Base-by-base conservation (phyloP, 2,113 vertebrate genomes). In the Rhinolophus sinicus region DNA sequence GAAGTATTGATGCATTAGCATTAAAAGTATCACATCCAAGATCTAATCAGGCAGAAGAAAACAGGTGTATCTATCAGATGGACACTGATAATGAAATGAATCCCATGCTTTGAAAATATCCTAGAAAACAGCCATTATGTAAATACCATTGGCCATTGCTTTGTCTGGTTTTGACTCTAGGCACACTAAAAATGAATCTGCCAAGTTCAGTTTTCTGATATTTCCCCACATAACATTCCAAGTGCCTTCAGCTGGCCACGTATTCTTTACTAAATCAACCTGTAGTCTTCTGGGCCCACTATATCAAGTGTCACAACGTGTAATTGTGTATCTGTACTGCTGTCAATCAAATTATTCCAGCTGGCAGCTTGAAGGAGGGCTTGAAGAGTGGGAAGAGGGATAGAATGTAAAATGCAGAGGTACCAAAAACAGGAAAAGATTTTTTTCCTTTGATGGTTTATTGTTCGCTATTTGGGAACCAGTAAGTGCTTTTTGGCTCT, bases 301-400 rank as follows among this genome's bases (percentile, higher is more conserved):
- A 6, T 81, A 97, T 96, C 90, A 78, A 70, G 88, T 65, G 70
- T 97, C 78, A 95, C 91, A 94, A 97, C 97, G 50, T 93, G 13
- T 94, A 10, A 87, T 47, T 90, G 21, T 64, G 97, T 88, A n/a
- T 95, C 60, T 90, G 75, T 90, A 44, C 84, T 28, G 75, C 85
- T 97, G 96, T 92, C 56, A 56, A 85, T 96, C 96, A 97, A 88
- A 97, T 88, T 88, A 97, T 97, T 87, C 85, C 84, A 97, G 88
- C 50, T 94, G 86, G 93, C 96, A 97, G 15, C 80, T 85, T 85
- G 62, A 94, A 69, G 76, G 70, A 82, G 70, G 54, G 58, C 50
- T 58, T 97, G 60, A 47, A 97, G 38, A 94, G 90, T 94, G 73
- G 95, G 64, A 97, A 56, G 93, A 97, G 22, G 85, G 72, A 85